Percentiles rank a stretch among this genome's conserved stretches.
These are phyloP conservation scores for Ormia ochracea DNA, from an alignment of 2,888 invertebrate genomes.

Conservation along the genomic window DNA sequence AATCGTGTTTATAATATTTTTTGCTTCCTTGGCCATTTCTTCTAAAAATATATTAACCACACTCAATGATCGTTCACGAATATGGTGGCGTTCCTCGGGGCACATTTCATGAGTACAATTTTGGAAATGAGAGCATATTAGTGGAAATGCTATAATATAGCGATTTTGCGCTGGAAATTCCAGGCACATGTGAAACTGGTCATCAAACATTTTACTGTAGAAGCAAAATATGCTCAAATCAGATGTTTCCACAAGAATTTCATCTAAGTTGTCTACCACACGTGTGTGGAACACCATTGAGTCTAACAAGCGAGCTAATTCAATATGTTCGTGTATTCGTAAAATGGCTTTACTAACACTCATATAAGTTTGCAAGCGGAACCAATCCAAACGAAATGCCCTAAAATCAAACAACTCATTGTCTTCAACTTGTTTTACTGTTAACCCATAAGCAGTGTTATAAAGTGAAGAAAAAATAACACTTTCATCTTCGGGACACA, in stretches of 20 bases:
- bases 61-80: slow-evolving; percentile 94
- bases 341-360: slow-evolving; percentile 89
- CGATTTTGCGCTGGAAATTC: slow-evolving; percentile 99
- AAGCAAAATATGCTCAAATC: slow-evolving; percentile 99
- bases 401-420: slow-evolving; percentile 97
- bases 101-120: slow-evolving; percentile 98
- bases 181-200: slow-evolving; percentile 98
- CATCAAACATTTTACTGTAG: slow-evolving; percentile 97
- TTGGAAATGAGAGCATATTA: slow-evolving; percentile 98
- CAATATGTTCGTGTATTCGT: slow-evolving; percentile 88
- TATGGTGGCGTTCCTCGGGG: slow-evolving; percentile 98
- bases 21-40: slow-evolving; percentile 99
- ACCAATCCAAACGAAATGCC: slow-evolving; percentile 97
- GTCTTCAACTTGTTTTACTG: slow-evolving; percentile 96
- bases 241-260: slow-evolving; percentile 96
- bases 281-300: slow-evolving; percentile 97
- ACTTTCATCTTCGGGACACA: slow-evolving; percentile 96
- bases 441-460: slow-evolving; percentile 89
- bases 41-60: slow-evolving; percentile 98
- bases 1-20: slow-evolving; percentile 98
- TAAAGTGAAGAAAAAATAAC: slow-evolving; percentile 94
- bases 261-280: slow-evolving; percentile 98
- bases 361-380: slow-evolving; percentile 94
- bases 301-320: slow-evolving; percentile 94
- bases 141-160: slow-evolving; percentile 97